phyloP scores from a whole-genome alignment of 64 coral and sea anemone species.

The Montipora sp. region DNA sequence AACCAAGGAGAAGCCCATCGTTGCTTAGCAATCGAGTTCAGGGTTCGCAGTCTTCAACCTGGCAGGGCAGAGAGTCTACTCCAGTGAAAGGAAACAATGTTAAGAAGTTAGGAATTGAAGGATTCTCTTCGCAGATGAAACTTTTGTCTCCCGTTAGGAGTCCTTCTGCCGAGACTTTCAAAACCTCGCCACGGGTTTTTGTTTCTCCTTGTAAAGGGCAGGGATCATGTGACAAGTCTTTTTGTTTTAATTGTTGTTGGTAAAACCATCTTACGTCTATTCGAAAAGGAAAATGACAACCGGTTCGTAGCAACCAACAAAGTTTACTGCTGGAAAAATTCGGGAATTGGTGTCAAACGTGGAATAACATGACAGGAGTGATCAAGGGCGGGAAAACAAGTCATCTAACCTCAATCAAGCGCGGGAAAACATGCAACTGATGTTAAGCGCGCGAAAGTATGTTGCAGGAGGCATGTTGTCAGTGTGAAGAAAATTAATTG shows the following conservation, averaged over 20 bases:
- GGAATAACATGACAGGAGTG: too few species aligned
- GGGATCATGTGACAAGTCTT: slow-evolving; percentile 11
- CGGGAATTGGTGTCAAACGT: background rate
- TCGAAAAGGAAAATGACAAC: background rate
- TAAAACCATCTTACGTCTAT: background rate
- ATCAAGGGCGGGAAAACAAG: too few species aligned
- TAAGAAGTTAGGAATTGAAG: background rate
- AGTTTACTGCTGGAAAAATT: too few species aligned
- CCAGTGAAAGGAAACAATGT: background rate
- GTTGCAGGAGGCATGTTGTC: background rate
- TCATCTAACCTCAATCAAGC: too few species aligned
- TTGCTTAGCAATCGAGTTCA: background rate
- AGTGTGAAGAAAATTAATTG: too few species aligned
- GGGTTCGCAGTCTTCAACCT: background rate
- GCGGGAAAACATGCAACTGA: too few species aligned
- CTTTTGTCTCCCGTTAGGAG: slow-evolving; percentile 14
- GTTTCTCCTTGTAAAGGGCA: background rate
- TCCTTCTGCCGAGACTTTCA: background rate
- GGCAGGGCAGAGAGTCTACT: background rate
- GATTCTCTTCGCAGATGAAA: background rate
- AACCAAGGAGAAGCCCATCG: background rate
- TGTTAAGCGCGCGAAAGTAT: background rate
- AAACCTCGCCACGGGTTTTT: background rate
- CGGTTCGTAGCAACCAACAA: too few species aligned
- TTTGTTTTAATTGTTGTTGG: slow-evolving; percentile 26